Evolutionary conservation across 2,888 invertebrate species (phyloP).

Genomic region (Punctoribates punctum): DNA sequence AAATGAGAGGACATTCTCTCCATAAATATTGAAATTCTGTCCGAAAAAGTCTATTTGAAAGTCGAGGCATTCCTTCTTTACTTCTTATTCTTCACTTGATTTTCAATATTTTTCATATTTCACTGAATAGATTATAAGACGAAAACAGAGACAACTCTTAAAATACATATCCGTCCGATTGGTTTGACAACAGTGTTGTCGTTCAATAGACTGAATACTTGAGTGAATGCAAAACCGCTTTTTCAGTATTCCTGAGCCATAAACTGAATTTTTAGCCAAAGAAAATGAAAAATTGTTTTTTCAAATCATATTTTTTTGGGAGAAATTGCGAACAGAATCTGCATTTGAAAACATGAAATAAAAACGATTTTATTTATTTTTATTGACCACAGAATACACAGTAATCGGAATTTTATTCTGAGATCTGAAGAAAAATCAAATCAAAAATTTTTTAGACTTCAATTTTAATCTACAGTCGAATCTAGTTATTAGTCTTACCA

Average conservation of each 20-base stretch:
- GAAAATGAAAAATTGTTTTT: background rate
- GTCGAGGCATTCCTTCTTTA: too few relatives aligned
- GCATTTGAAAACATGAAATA: background rate
- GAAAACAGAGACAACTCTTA: background rate
- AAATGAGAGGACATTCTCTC: background rate
- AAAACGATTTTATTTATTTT: background rate
- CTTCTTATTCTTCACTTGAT: too few relatives aligned
- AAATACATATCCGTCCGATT: too few relatives aligned
- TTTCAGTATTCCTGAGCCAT: background rate
- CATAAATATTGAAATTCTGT: background rate
- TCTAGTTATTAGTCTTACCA: too few relatives aligned
- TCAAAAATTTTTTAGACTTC: too few relatives aligned
- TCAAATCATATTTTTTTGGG: too few relatives aligned
- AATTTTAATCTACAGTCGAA: too few relatives aligned
- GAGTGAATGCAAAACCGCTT: conserved; percentile 14
- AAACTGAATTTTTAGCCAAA: background rate
- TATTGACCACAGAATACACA: background rate
- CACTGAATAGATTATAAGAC: background rate
- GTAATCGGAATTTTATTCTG: background rate
- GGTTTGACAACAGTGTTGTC: background rate
- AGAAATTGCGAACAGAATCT: too few relatives aligned
- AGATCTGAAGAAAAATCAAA: too few relatives aligned
- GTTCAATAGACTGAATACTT: background rate
- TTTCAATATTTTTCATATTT: background rate
- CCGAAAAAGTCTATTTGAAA: background rate